Conservation (phyloP, 2,888 invertebrate genomes). For the Pyralis farinalis region DNA sequence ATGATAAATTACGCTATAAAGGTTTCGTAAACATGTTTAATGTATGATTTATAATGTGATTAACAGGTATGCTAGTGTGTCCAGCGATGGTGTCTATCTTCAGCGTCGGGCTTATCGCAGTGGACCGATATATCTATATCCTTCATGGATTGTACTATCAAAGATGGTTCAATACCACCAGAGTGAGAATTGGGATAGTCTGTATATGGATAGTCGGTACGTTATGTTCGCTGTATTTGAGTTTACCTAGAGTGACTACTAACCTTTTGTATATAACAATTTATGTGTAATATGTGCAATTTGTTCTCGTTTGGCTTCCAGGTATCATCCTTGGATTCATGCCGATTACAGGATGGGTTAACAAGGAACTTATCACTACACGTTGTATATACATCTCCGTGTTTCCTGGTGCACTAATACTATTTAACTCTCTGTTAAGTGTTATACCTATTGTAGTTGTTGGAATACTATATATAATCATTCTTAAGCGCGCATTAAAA, state of each 20-base stretch:
- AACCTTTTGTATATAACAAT: constrained; percentile 19
- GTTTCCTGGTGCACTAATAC: constrained; percentile 76
- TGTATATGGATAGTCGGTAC: constrained; percentile 81
- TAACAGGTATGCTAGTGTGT: constrained; percentile 82
- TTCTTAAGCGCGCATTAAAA: constrained; percentile 78
- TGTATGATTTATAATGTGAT: too few relatives aligned
- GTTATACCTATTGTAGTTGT: constrained; percentile 68
- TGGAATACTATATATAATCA: constrained; percentile 79
- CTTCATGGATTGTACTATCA: constrained; percentile 83
- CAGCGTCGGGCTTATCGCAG: constrained; percentile 82
- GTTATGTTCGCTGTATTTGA: constrained; percentile 13
- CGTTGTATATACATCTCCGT: constrained; percentile 81
- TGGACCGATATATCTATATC: constrained; percentile 84
- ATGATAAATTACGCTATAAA: too few relatives aligned
- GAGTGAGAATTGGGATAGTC: constrained; percentile 78
- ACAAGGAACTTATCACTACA: constrained; percentile 39
- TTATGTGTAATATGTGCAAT: constrained; percentile 7
- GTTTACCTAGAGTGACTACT: too few relatives aligned
- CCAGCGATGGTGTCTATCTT: constrained; percentile 83
- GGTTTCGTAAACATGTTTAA: too few relatives aligned
- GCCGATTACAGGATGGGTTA: constrained; percentile 81
- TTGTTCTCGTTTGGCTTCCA: constrained; percentile 35
- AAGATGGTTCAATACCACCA: constrained; percentile 79
- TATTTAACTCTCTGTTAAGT: constrained; percentile 79
- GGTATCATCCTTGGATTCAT: constrained; percentile 81